Base-by-base conservation (phyloP, 2,113 vertebrate genomes). In the Telmatochromis sp. region DNA sequence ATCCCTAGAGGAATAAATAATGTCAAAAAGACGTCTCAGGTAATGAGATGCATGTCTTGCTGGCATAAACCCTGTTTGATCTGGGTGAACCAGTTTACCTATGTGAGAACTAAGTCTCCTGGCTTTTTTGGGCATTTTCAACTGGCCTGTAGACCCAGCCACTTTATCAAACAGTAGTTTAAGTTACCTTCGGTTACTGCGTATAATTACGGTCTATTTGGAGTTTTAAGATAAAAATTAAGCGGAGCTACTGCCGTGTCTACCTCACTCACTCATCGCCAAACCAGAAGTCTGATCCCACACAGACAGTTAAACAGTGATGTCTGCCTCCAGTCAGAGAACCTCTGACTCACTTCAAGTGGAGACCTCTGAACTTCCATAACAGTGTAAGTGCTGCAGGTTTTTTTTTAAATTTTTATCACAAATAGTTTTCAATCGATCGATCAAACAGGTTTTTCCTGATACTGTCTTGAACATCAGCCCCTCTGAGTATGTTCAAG, bases 21-120 rank as follows among this genome's bases (percentile, higher is more conserved):
- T 37, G 2, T 37, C 35, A 37, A 37, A 37, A 37, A 37, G 35
- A 37, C 0, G 11, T 40, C 37, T 40, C 5, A 40, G 37, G 37
- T 40, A 0, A 40, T 40, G 0, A 40, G 40, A 0, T 40, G 40
- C 40, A 40, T 40, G 40, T 0, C 40, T 12, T 40, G 40, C 40
- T 40, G 40, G 40, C 11, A 40, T 40, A 40, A 40, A 12, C 0
- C 40, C 40, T 40, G 40, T 40, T 40, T 40, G 40, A 40, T 12
- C 40, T 40, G 5, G 37, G 11, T 40, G 11, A 40, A 40, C 37
- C 37, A 40, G 37, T 40, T 40, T 40, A 40, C 37, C 37, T 40
- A 40, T 40, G 10, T 40, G 37, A 0, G 37, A 40, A 40, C 37
- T 40, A 40, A 40, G 37, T 37, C 37, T 37, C 37, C 37, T 37